A percentile compares a stretch with the other conserved stretches of the same genome.
Conservation (phyloP, 2,113 vertebrate species). For the Phocoena phocoena region DNA sequence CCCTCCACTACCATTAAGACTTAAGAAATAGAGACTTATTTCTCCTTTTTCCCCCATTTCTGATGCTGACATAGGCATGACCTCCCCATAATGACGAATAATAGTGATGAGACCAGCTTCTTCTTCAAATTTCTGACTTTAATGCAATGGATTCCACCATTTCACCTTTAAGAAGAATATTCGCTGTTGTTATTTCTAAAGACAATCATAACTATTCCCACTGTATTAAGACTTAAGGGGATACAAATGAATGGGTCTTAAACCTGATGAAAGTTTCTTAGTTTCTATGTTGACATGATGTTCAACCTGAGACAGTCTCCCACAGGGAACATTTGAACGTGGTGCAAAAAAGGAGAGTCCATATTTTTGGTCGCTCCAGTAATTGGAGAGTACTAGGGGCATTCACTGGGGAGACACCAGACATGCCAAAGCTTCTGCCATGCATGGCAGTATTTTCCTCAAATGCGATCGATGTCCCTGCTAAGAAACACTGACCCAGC, state of each 20-base stretch:
- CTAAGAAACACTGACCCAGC: neutral
- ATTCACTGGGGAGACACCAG: neutral
- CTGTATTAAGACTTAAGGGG: neutral
- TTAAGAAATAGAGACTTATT: neutral
- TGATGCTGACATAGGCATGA: neutral
- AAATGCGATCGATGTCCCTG: rapidly evolving
- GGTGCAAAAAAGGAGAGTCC: neutral
- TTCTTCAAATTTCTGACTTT: neutral
- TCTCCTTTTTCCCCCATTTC: neutral
- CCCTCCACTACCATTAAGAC: neutral
- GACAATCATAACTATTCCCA: neutral
- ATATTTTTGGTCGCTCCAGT: neutral
- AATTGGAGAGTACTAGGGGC: neutral
- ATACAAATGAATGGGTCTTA: neutral
- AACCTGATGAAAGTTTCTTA: neutral
- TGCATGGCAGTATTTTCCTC: neutral
- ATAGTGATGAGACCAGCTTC: neutral
- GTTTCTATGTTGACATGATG: neutral
- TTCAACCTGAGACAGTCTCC: neutral
- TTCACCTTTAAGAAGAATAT: neutral
- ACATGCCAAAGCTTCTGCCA: neutral
- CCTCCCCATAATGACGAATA: neutral
- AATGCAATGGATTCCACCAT: neutral
- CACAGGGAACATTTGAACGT: neutral
- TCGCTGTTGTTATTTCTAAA: neutral